Base-by-base conservation (phyloP, 2,113 vertebrate genomes). In the Serilophus lunatus region DNA sequence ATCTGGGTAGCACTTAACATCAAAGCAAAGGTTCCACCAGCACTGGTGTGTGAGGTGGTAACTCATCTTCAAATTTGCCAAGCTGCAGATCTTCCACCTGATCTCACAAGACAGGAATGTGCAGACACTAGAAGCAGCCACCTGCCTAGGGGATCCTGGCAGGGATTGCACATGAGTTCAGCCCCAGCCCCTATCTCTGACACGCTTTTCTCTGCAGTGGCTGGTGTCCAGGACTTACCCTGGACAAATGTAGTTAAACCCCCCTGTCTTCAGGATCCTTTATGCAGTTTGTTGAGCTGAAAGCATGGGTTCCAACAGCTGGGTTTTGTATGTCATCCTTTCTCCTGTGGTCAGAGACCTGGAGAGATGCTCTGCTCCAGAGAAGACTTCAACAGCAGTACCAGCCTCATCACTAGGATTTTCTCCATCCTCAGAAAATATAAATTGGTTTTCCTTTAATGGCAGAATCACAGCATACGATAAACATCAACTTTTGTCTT, bases 181-280 rank as follows among this genome's bases (percentile, higher is more conserved):
- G 60, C 20, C 36, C 60, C 18, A 13, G 14, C 8, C 26, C 26
- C 13, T 56, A 12, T 28, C 47, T 83, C 66, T 66, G 56, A 85
- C 31, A 75, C 9, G 16, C 24, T 35, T 13, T 79, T 45, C 57
- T 51, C 40, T 65, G 60, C 3, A 1, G 50, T 47, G 38, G 49
- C 22, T 72, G 12, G 7, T 74, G 23, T 56, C 13, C 51, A 61
- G 10, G 1, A 0, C 50, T 51, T 0, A 2, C 13, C 4, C 2
- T 26, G 45, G 25, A 26, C 3, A 3, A 16, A 17, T 53, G 56
- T 49, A 71, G 24, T 54, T 40, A 54, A 90, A 90, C 90, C 12
- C 8, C 25, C 18, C 19, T n/a, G 9, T 53, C 38, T 79, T 49
- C 1, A 2, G 51, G 13, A 57, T 71, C 14, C 9, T 36, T 85